Percentiles rank a stretch among this genome's conserved stretches.
phyloP scores from a whole-genome alignment of 2,888 invertebrate genomes.

The Cheilosia pagana region DNA sequence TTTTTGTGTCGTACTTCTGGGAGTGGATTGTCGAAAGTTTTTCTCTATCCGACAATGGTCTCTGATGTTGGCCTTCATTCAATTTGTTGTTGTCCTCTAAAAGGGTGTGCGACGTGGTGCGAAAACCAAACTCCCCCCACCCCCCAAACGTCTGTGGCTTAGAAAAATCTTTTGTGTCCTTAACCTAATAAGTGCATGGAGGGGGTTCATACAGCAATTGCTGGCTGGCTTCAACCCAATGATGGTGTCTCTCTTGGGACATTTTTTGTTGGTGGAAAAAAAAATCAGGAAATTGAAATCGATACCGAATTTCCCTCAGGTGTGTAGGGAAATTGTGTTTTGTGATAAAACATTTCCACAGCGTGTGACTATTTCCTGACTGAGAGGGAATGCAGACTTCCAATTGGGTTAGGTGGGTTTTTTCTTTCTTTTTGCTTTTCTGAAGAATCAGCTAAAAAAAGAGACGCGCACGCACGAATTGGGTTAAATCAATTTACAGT shows the following conservation, averaged over 20 bases:
- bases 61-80: slow-evolving; percentile 33
- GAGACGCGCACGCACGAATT: slow-evolving; percentile 9
- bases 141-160: slow-evolving; percentile 21
- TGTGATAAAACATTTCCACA: slow-evolving; percentile 23
- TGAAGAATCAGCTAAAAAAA: not conserved
- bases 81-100: slow-evolving; percentile 12
- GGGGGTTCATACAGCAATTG: slow-evolving; percentile 3
- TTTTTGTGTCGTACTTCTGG: slow-evolving; percentile 7
- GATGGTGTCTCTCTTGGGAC: not conserved
- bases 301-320: slow-evolving; percentile 36
- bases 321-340: slow-evolving; percentile 24
- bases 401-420: slow-evolving; percentile 14
- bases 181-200: slow-evolving; percentile 35
- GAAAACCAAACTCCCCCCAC: slow-evolving; percentile 5
- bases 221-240: slow-evolving; percentile 45
- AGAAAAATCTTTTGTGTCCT: slow-evolving; percentile 30
- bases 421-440: not conserved
- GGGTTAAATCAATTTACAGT: slow-evolving; percentile 29
- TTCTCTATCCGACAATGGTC: not conserved
- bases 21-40: slow-evolving; percentile 6
- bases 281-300: slow-evolving; percentile 41
- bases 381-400: slow-evolving; percentile 1
- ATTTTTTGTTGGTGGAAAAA: not conserved
- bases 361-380: slow-evolving; percentile 3
- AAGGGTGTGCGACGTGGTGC: not conserved